Base-by-base conservation (phyloP, 1,140 invertebrate genomes). In the Caenorhabditis inopinata region DNA sequence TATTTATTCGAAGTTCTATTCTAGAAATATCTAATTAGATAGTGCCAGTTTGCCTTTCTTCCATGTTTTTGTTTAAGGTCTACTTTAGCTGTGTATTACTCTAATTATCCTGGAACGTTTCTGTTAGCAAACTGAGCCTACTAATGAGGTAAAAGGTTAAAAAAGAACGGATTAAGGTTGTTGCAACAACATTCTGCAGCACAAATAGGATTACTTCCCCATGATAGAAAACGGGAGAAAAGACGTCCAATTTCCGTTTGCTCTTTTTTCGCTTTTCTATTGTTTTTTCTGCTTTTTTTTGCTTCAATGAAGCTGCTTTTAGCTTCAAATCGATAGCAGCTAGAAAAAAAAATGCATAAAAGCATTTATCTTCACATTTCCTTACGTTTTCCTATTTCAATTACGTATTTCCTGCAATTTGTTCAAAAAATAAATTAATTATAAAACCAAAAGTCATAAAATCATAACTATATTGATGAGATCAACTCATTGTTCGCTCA, bases 21-120 rank as follows among this genome's bases (percentile, higher is more conserved):
- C n/a, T 32, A 68, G 38, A 21, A 29, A 68, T 68, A 68, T 68
- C 58, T 68, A 68, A 68, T 68, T 68, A 68, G 29, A 68, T 68
- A n/a, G n/a, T n/a, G n/a, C n/a, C n/a, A n/a, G n/a, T n/a, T 29
- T 68, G 58, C 35, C 38, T 32, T 32, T 3, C 12, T 38, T 14
- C 9, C 11, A 38, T 68, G 58, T 68, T 68, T 68, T 32, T 32
- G 27, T 58, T 58, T 58, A 11, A 68, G 38, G 38, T 68, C 58
- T 18, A 68, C 32, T 68, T 68, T 68, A 21, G 32, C 58, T 38
- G 7, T 6, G 0, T 68, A 23, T 7, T 58, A 11, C 58, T 2
- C 2, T 2, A 38, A 23, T 7, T 38, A 38, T 68, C 38, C 38
- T 6, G 29, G 51, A 2, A 11, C 1, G 25, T 68, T 38, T 38